Percentiles rank a stretch among this genome's conserved stretches.
Evolutionary conservation across 2,113 vertebrate genomes (phyloP).

Genomic region (Psittacula cyanocephala): DNA sequence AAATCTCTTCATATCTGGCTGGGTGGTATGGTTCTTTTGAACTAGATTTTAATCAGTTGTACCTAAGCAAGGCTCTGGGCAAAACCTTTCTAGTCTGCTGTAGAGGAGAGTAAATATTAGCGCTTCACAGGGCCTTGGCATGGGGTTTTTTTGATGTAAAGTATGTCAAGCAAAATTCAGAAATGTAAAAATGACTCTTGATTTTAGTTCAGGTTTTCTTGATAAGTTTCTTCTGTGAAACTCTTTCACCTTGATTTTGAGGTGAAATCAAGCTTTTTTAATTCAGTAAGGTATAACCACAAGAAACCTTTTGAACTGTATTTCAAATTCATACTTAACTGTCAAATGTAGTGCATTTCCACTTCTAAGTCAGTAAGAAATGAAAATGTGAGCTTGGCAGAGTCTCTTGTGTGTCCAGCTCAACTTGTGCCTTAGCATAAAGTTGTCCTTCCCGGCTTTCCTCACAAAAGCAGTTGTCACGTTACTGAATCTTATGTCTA

Average conservation of each 20-base stretch:
- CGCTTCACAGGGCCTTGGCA: neutral
- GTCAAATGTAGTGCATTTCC: neutral
- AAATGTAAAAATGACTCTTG: neutral
- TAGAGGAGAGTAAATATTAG: neutral
- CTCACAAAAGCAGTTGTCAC: neutral
- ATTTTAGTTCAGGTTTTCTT: neutral
- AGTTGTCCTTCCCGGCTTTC: neutral
- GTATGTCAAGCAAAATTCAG: neutral
- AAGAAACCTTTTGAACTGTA: neutral
- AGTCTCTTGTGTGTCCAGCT: neutral
- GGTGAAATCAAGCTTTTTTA: neutral
- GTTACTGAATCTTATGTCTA: neutral
- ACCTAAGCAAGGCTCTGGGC: conserved; percentile 14
- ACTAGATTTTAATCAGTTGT: conserved; percentile 18
- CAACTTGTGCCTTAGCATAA: neutral
- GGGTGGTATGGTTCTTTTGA: conserved; percentile 51
- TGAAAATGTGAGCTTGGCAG: neutral
- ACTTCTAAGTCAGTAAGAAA: neutral
- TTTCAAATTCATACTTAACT: neutral
- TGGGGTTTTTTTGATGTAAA: neutral
- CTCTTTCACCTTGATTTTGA: neutral
- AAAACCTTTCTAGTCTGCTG: conserved; percentile 23
- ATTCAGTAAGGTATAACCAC: neutral
- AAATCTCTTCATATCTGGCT: conserved; percentile 41
- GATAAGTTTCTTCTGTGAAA: neutral